Conservation (phyloP, 2,797 vertebrate genomes). For the Hozukius guyotensis region DNA sequence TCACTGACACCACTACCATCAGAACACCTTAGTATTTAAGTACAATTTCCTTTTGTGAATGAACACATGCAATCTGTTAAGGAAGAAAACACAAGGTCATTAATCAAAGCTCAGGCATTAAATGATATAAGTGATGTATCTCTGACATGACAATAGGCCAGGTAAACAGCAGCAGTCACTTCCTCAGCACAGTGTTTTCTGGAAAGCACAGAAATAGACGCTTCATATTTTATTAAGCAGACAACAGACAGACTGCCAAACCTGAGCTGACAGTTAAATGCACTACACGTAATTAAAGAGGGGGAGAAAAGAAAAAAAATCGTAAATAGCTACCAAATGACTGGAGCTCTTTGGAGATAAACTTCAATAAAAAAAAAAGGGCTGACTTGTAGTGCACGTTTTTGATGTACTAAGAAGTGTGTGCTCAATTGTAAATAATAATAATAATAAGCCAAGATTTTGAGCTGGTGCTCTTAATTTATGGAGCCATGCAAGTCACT, state of each 20-base stretch:
- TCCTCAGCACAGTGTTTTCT: conserved; percentile 31
- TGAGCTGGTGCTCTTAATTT: too few species aligned
- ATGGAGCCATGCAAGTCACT: too few species aligned
- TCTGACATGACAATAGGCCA: neutral
- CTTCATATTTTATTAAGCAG: conserved; percentile 72
- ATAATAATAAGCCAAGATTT: too few species aligned
- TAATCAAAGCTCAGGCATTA: neutral
- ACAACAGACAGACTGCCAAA: conserved; percentile 50
- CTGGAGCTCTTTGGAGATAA: conserved; percentile 23
- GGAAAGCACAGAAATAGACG: conserved; percentile 58
- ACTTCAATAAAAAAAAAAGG: neutral
- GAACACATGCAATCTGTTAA: neutral
- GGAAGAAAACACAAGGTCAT: neutral
- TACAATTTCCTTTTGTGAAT: neutral
- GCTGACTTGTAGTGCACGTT: neutral
- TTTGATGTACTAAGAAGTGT: neutral
- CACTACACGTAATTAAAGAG: conserved; percentile 48
- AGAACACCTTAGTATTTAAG: neutral
- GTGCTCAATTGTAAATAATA: too few species aligned
- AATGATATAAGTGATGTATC: neutral
- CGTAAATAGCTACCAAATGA: conserved; percentile 24
- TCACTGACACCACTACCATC: neutral
- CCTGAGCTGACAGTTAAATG: conserved; percentile 60
- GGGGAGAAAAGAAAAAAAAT: neutral
- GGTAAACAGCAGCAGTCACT: conserved; percentile 14